Evolutionary conservation across 2,113 vertebrate genomes (phyloP).

Genomic region (Menura novaehollandiae): DNA sequence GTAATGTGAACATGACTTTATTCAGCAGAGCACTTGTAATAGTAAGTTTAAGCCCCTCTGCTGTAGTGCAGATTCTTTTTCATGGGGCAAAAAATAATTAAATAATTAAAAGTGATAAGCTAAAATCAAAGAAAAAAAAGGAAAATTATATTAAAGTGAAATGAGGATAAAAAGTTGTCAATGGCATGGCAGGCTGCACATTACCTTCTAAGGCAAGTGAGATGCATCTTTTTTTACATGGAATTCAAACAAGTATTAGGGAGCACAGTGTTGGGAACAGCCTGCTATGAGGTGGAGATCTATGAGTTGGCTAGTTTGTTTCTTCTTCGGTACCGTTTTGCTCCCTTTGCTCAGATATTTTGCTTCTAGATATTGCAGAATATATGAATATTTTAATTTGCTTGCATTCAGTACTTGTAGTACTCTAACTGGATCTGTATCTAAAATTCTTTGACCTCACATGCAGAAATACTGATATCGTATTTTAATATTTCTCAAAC

Average conservation of each 20-base stretch:
- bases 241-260: neutral
- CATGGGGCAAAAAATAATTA: neutral
- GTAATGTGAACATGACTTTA: neutral
- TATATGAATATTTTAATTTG: neutral
- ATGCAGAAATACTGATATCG: rapidly evolving
- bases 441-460: neutral
- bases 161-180: neutral
- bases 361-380: neutral
- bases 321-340: neutral
- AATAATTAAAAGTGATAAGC: neutral
- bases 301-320: neutral
- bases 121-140: neutral
- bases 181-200: neutral
- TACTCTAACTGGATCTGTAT: neutral
- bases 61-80: neutral
- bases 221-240: neutral
- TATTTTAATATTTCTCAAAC: neutral
- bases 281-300: neutral
- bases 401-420: neutral
- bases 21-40: neutral
- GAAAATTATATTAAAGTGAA: neutral
- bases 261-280: neutral
- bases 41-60: neutral
- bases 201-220: neutral
- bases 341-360: neutral